These are phyloP conservation scores for Hydrotaea cyrtoneurina DNA, from an alignment of 2,888 invertebrate species.

Conservation along the genomic window DNA sequence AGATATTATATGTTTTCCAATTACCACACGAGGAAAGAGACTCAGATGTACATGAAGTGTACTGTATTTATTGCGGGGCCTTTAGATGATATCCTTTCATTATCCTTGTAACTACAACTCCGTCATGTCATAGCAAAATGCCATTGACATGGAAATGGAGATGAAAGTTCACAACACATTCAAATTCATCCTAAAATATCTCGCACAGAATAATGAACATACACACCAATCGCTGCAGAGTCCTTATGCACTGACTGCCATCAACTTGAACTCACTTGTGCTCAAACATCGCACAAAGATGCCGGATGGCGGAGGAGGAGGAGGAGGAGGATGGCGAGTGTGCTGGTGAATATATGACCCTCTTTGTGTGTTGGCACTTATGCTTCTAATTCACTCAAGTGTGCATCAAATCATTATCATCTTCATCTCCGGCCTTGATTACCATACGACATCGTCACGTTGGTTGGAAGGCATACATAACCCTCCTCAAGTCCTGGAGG, in stretches of 20 bases:
- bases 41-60: no score
- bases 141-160: conserved; percentile 76
- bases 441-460: conserved; percentile 54
- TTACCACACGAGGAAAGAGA: no score
- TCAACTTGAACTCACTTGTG: not conserved
- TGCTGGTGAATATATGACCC: not conserved
- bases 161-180: conserved; percentile 63
- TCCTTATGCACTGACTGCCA: not conserved
- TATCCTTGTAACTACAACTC: not conserved
- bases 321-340: not conserved
- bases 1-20: no score
- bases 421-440: conserved; percentile 34
- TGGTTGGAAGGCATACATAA: conserved; percentile 22
- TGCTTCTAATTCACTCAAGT: conserved; percentile 63
- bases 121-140: conserved; percentile 59
- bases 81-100: no score
- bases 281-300: not conserved
- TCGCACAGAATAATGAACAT: conserved; percentile 14
- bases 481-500: conserved; percentile 55
- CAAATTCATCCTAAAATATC: no score
- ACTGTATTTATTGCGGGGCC: no score
- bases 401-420: conserved; percentile 54
- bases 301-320: no score
- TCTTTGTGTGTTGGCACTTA: conserved; percentile 15
- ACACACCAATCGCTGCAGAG: not conserved